Evolutionary conservation across 2,888 invertebrate species (phyloP).

Genomic region (Drosophila maculinotata): DNA sequence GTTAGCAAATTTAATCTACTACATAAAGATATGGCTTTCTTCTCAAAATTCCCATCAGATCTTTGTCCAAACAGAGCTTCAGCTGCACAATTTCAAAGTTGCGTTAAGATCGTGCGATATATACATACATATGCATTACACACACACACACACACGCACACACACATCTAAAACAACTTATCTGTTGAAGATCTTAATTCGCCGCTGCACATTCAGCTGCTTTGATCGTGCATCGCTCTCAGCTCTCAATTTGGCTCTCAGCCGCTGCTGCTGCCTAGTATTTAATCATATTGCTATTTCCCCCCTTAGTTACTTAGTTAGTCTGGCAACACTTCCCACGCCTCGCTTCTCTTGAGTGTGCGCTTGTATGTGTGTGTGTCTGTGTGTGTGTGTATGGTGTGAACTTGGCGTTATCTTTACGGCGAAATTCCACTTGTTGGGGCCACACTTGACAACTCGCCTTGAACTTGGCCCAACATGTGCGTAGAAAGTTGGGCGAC

Average conservation of each 20-base stretch:
- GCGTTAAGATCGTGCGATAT: conserved; percentile 21
- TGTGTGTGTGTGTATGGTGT: conserved; percentile 26
- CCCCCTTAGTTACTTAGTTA: conserved; percentile 5
- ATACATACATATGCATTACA: conserved; percentile 3
- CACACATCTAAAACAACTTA: conserved; percentile 6
- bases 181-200: conserved; percentile 52
- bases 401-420: conserved; percentile 37
- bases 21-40: no score
- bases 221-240: conserved; percentile 18
- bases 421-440: conserved; percentile 54
- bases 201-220: conserved; percentile 17
- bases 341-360: no score
- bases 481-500: conserved; percentile 63
- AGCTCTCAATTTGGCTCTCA: conserved; percentile 1
- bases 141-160: background rate
- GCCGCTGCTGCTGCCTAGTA: conserved; percentile 35
- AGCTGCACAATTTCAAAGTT: background rate
- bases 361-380: conserved; percentile 34
- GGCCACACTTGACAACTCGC: conserved; percentile 23
- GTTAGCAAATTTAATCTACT: no score
- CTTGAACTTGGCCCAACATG: conserved; percentile 49
- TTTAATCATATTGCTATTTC: conserved; percentile 56
- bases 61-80: conserved; percentile 5
- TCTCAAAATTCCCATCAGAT: conserved; percentile 5
- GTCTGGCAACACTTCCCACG: conserved; percentile 63